A percentile compares a stretch with the other conserved stretches of the same genome.
phyloP scores from a whole-genome alignment of 2,888 invertebrate species.

The Anarsia innoxiella region DNA sequence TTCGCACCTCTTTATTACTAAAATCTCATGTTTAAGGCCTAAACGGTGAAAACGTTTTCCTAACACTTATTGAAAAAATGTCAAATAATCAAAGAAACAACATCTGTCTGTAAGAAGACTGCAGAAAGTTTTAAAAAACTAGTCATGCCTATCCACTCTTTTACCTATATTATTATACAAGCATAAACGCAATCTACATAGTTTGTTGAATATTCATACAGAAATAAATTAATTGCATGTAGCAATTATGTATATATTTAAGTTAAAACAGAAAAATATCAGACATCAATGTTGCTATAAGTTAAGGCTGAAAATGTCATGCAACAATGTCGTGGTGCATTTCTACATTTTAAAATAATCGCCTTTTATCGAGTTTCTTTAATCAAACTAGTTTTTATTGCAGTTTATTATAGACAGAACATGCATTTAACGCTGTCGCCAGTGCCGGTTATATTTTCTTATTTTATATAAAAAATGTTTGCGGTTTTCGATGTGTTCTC shows the following conservation, averaged over 20 bases:
- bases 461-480: slow-evolving; percentile 6
- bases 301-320: slow-evolving; percentile 16
- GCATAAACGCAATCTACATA: slow-evolving; percentile 7
- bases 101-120: background rate
- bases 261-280: slow-evolving; percentile 9
- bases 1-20: background rate
- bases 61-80: too few species aligned
- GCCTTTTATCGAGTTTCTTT: slow-evolving; percentile 20
- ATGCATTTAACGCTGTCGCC: slow-evolving; percentile 14
- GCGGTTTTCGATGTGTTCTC: slow-evolving; percentile 12
- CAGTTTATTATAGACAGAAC: slow-evolving; percentile 11
- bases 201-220: slow-evolving; percentile 8
- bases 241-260: slow-evolving; percentile 15
- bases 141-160: slow-evolving; percentile 6
- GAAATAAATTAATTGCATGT: too few species aligned
- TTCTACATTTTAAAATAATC: slow-evolving; percentile 21
- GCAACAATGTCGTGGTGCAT: slow-evolving; percentile 17
- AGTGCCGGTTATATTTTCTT: slow-evolving; percentile 12
- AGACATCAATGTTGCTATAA: slow-evolving; percentile 4
- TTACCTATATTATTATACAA: slow-evolving; percentile 4
- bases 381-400: slow-evolving; percentile 22
- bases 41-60: too few species aligned
- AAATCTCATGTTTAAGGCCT: too few species aligned
- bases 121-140: too few species aligned
- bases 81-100: too few species aligned